Percentiles rank a stretch among this genome's conserved stretches.
These are phyloP conservation scores for Pogoniulus pusillus DNA, from an alignment of 2,797 vertebrate species.

Conservation along the genomic window DNA sequence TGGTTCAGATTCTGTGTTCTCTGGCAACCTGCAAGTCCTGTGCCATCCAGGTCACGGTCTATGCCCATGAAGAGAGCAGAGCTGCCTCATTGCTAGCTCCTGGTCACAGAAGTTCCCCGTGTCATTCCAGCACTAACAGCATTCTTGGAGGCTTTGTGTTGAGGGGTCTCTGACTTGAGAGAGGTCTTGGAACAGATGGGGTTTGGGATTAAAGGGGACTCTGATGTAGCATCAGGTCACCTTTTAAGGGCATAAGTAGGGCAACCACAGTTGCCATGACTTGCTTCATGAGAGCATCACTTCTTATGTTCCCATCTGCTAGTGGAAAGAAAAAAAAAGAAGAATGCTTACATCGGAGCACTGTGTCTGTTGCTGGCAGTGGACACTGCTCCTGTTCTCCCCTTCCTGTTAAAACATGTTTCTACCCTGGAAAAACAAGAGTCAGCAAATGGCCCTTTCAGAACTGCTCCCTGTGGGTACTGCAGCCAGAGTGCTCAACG, in stretches of 20 bases:
- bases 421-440: slow-evolving; percentile 16
- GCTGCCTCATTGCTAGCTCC: slow-evolving; percentile 33
- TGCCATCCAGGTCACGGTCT: neutral
- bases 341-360: slow-evolving; percentile 19
- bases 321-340: slow-evolving; percentile 2
- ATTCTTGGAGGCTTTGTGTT: slow-evolving; percentile 47
- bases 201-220: slow-evolving; percentile 1
- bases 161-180: slow-evolving; percentile 27
- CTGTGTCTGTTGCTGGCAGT: slow-evolving; percentile 75
- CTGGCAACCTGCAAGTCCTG: slow-evolving; percentile 30
- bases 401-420: slow-evolving; percentile 2
- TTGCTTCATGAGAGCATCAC: neutral
- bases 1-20: slow-evolving; percentile 38
- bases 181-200: slow-evolving; percentile 11
- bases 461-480: neutral
- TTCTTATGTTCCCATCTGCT: slow-evolving; percentile 19
- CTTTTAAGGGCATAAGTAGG: slow-evolving; percentile 44
- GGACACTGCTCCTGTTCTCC: slow-evolving; percentile 51
- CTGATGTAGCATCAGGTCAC: neutral
- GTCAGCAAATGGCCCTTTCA: slow-evolving; percentile 10
- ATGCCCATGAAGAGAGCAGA: slow-evolving; percentile 42
- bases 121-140: slow-evolving; percentile 38
- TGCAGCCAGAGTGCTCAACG: neutral
- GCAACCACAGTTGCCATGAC: slow-evolving; percentile 44
- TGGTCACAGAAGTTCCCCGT: slow-evolving; percentile 11